Evolutionary conservation across 2,888 invertebrate species (phyloP), one percentile per base, ranked within the genome.

Genomic region (Parnassius smintheus): DNA sequence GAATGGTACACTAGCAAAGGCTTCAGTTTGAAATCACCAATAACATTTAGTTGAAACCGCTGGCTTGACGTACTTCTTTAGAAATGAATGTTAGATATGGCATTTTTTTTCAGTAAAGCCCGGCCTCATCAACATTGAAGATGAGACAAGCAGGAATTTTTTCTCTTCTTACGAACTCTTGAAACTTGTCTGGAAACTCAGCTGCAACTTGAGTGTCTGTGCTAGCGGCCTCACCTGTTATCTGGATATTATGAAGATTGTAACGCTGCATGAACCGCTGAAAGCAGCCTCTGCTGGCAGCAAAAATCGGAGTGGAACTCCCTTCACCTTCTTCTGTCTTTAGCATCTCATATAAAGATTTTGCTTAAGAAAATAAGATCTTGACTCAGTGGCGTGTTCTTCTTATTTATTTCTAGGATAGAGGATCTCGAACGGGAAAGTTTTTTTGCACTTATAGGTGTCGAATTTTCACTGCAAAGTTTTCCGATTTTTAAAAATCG

Each of bases 41-140:
- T 65, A 42, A 72, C 76, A 71, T 77, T 76, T 68, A 55, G 66
- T 75, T 74, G 65, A 72, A 77, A 52, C 71, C 69, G 61, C 64
- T 64, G 13, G 66, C 65, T 50, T 59, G 63, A n/a, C n/a, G n/a
- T n/a, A 56, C 68, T 65, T 66, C 59, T 25, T 62, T 18, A 22
- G 61, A 62, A 18, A 70, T 66, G 52, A 65, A 67, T 46, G 66
- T 69, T 57, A 18, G 18, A 18, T 18, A 18, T 18, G 18, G 18
- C 41, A 35, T n/a, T 53, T 18, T 53, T 53, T 48, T 42, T 12
- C 48, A 48, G 48, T 48, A 48, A 48, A 48, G 18, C 18, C 18
- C 1, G 18, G 18, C 18, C 18, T 18, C 18, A 18, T 18, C 18
- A 18, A 18, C 18, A 18, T 18, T 18, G 18, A 18, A 18, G 18